Evolutionary conservation across 2,113 vertebrate species (phyloP), one percentile per base, ranked within the genome.

Genomic region (Indri indri): DNA sequence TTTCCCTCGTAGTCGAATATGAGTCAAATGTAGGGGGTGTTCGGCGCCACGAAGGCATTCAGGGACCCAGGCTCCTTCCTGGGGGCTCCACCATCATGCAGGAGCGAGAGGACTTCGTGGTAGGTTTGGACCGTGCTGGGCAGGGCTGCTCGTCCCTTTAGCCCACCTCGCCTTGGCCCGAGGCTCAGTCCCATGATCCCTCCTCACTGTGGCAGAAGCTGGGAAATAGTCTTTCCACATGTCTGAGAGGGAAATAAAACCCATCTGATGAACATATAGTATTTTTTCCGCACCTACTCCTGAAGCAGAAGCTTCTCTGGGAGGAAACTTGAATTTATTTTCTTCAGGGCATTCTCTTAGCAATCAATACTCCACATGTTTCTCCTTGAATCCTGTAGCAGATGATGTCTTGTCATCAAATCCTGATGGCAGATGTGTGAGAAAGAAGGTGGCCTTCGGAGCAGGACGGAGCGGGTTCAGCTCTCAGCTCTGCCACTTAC

Each of bases 231-330:
- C 47, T 61, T 90, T 86, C 59, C 45, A 23, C 0, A 3, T 25
- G 42, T 14, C 59, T n/a, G 61, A 40, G 76, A 52, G 68, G 10
- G 63, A 83, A 89, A 70, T 54, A 34, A 74, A 84, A 50, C 42
- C 93, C 27, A 4, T 45, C 8, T n/a, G 10, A 54, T 45, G 37
- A 81, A 42, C 34, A 68, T 5, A 6, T 5, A 12, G 8, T 66
- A n/a, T 73, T 50, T 84, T 32, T 80, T 71, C 74, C 83, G 27
- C 70, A 16, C 66, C 59, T 70, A 59, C 40, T 79, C 30, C 37
- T 11, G 65, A 92, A 80, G 32, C 42, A 63, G 70, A 86, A 59
- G 47, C 6, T 91, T 89, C 94, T 81, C 82, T 77, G 45, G 57
- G 32, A 74, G 23, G 6, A 20, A 82, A 88, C 3, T 20, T 70